phyloP scores from a whole-genome alignment of 2,113 vertebrate species.

The Notarius lentiginosus region DNA sequence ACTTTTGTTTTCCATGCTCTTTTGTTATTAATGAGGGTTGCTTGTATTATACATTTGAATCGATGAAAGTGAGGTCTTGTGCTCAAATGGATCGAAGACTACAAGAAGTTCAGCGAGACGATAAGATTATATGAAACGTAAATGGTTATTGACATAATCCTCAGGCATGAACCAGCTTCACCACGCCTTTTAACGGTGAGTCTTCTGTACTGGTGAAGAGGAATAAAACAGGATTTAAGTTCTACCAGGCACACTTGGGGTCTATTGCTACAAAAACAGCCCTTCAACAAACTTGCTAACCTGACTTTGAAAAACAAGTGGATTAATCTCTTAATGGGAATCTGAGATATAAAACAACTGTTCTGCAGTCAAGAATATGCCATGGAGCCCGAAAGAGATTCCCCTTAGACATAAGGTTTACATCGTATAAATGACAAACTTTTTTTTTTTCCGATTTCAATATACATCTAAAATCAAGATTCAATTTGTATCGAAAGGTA shows the following conservation, averaged over 20 bases:
- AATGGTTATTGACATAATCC: background rate
- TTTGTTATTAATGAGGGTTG: slow-evolving; percentile 18
- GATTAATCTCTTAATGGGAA: slow-evolving; percentile 57
- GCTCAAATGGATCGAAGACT: slow-evolving; percentile 2
- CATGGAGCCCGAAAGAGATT: slow-evolving; percentile 43
- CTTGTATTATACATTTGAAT: slow-evolving; percentile 25
- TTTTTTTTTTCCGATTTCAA: slow-evolving; percentile 41
- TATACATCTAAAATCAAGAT: slow-evolving; percentile 47
- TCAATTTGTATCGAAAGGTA: slow-evolving; percentile 50
- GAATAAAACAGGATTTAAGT: slow-evolving; percentile 56
- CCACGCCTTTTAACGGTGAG: slow-evolving; percentile 30
- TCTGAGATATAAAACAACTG: slow-evolving; percentile 49
- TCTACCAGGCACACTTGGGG: slow-evolving; percentile 76
- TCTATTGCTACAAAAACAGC: slow-evolving; percentile 83
- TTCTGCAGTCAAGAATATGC: slow-evolving; percentile 39
- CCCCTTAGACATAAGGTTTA: slow-evolving; percentile 48
- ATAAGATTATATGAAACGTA: background rate
- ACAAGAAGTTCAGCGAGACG: background rate
- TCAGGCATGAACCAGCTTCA: slow-evolving; percentile 21
- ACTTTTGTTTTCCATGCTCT: slow-evolving; percentile 29
- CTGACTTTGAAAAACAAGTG: slow-evolving; percentile 62
- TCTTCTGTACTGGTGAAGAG: slow-evolving; percentile 48
- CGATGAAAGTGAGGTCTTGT: slow-evolving; percentile 10
- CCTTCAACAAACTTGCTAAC: slow-evolving; percentile 74
- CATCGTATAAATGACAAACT: slow-evolving; percentile 62